phyloP scores from a whole-genome alignment of 1,140 invertebrate genomes.

The Diplogasteroides magnus region DNA sequence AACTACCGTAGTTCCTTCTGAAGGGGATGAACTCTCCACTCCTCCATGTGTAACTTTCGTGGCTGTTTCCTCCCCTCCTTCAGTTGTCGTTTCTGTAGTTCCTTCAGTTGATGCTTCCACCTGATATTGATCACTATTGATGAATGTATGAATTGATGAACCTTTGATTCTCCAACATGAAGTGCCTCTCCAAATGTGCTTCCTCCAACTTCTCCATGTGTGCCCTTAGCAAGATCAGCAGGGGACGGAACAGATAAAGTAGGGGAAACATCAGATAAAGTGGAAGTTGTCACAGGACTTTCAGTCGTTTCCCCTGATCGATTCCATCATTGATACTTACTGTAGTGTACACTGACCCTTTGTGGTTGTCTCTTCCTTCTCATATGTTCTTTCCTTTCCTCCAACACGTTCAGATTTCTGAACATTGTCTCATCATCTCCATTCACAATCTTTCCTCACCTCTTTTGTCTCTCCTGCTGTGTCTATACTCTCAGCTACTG shows the following conservation, averaged over 20 bases:
- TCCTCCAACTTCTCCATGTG: neutral
- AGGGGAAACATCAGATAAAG: conserved; percentile 7
- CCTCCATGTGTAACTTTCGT: conserved; percentile 4
- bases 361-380: too few relatives aligned
- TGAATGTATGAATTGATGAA: too few relatives aligned
- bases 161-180: too few relatives aligned
- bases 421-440: too few relatives aligned
- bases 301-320: too few relatives aligned
- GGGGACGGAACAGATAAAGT: neutral
- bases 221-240: neutral
- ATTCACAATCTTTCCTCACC: neutral
- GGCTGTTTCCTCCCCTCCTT: conserved; percentile 1
- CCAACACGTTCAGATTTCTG: too few relatives aligned
- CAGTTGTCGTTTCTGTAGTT: conserved; percentile 6
- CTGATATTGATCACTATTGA: too few relatives aligned
- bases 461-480: conserved; percentile 6
- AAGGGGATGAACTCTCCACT: neutral
- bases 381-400: too few relatives aligned
- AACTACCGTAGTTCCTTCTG: neutral
- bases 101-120: too few relatives aligned
- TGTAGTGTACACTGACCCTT: too few relatives aligned
- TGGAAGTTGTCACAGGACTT: conserved; percentile 11
- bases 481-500: neutral
- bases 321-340: too few relatives aligned
- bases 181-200: neutral